Evolutionary conservation across 2,113 vertebrate genomes (phyloP).

Genomic region (Tupaia chinensis): DNA sequence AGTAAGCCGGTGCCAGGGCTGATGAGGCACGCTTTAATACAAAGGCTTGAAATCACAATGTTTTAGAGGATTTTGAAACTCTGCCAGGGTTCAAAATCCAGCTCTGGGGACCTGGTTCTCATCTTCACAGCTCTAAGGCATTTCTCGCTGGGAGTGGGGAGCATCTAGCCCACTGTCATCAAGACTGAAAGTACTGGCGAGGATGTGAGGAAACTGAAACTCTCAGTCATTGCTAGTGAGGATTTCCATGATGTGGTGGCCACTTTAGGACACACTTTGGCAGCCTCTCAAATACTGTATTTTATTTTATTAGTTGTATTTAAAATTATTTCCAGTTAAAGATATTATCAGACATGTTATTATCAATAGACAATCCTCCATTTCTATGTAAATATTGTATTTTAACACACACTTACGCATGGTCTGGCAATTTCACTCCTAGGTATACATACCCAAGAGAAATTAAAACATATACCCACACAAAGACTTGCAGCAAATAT

Average conservation of each 20-base stretch:
- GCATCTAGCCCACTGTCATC: not conserved
- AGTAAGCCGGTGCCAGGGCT: not conserved
- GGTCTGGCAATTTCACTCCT: not conserved
- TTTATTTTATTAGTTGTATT: too few relatives aligned
- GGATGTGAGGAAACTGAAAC: not conserved
- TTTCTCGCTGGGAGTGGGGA: not conserved
- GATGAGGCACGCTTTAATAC: not conserved
- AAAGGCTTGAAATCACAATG: not conserved
- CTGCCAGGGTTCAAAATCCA: not conserved
- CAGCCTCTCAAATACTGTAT: not conserved
- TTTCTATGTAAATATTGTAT: not conserved
- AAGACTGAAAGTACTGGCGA: not conserved
- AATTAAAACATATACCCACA: not conserved
- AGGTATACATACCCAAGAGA: not conserved
- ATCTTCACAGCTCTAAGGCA: not conserved
- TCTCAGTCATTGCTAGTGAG: not conserved
- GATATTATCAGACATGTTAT: too few relatives aligned
- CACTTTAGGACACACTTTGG: not conserved
- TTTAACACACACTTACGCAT: not conserved
- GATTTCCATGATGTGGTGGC: not conserved
- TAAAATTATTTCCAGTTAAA: too few relatives aligned
- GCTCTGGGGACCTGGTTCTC: not conserved
- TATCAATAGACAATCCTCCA: too few relatives aligned
- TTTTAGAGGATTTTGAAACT: not conserved
- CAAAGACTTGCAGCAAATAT: not conserved